Percentiles rank a stretch among this genome's conserved stretches.
phyloP scores from a whole-genome alignment of 2,113 vertebrate genomes.

The Dasyprocta punctata region DNA sequence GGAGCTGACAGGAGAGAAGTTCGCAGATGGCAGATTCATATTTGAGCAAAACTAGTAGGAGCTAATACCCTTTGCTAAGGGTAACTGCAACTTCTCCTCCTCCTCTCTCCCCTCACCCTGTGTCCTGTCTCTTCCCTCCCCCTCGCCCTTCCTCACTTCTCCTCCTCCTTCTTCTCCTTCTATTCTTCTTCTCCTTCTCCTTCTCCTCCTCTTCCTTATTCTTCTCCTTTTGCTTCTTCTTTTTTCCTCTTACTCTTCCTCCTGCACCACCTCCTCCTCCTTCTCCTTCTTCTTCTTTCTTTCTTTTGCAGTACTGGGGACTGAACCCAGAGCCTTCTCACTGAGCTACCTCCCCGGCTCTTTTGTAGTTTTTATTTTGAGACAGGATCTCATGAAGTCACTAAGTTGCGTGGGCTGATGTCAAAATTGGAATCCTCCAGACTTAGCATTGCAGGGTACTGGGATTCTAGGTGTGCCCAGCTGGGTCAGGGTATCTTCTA shows the following conservation, averaged over 20 bases:
- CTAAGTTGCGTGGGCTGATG: neutral
- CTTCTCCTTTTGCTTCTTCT: no score
- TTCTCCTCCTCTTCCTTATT: no score
- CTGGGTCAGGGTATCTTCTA: neutral
- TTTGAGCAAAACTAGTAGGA: no score
- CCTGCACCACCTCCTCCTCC: no score
- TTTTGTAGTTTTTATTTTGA: neutral
- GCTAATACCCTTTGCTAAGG: neutral
- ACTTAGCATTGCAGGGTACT: neutral
- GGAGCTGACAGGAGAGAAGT: neutral
- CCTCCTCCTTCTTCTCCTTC: no score
- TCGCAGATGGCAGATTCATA: neutral
- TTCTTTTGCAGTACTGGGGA: neutral
- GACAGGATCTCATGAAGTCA: neutral
- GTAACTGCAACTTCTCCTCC: neutral
- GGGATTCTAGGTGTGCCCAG: neutral
- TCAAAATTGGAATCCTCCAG: neutral
- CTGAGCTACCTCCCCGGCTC: neutral
- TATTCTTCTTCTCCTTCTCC: no score
- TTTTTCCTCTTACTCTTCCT: no score
- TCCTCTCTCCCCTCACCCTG: neutral
- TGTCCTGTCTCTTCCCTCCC: no score
- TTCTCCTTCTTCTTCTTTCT: neutral
- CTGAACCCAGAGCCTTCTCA: neutral
- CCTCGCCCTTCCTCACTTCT: no score